These are phyloP conservation scores for Erythrolamprus reginae DNA, from an alignment of 2,113 vertebrate species.

Conservation along the genomic window DNA sequence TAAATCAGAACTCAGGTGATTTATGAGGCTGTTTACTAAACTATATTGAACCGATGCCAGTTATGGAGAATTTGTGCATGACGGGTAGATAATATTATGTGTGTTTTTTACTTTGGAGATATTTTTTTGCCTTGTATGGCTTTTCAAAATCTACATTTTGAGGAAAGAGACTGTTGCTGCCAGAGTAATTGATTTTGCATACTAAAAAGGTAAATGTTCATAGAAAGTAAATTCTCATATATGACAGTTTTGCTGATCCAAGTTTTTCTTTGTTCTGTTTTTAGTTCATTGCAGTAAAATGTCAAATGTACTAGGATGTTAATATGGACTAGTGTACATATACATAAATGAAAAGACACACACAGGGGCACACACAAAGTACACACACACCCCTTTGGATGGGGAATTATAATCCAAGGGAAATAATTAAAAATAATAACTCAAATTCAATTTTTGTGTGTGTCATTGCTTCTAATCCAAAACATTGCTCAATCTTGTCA, in stretches of 20 bases:
- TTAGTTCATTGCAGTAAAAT: background rate
- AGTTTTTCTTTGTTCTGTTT: background rate
- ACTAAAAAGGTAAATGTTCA: background rate
- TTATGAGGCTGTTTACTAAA: conserved; percentile 29
- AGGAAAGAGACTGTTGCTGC: conserved; percentile 1
- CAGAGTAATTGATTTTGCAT: background rate
- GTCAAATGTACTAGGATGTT: background rate
- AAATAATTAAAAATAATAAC: background rate
- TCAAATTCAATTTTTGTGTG: background rate
- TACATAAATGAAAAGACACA: background rate
- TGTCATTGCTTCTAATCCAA: background rate
- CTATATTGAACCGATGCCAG: conserved; percentile 16
- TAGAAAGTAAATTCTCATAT: background rate
- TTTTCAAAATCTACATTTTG: conserved; percentile 11
- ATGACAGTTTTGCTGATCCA: background rate
- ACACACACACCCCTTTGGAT: background rate
- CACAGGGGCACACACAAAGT: background rate
- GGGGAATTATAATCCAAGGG: background rate
- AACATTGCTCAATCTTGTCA: background rate
- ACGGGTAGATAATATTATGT: conserved; percentile 19
- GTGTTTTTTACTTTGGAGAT: background rate
- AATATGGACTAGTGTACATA: background rate
- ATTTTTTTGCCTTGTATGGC: background rate
- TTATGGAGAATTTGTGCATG: conserved; percentile 1
- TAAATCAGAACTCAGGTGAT: conserved; percentile 5